Evolutionary conservation across 2,888 invertebrate genomes (phyloP).

Genomic region (Synergus umbraculus): DNA sequence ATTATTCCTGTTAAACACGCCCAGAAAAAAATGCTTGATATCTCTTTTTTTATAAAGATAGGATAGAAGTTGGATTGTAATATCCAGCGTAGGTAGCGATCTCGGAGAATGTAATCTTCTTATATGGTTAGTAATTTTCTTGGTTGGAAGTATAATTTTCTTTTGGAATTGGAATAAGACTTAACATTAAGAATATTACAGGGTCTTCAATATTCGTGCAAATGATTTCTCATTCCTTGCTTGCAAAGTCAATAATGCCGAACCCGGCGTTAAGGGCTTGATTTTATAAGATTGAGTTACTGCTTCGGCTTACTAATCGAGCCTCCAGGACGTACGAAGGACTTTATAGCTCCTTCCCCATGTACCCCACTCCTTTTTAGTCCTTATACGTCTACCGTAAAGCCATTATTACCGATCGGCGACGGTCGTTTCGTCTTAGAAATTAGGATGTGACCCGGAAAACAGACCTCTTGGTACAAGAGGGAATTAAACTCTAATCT

Average conservation of each 20-base stretch:
- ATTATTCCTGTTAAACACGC: no score
- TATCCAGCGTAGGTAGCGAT: neutral
- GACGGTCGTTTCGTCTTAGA: constrained; percentile 47
- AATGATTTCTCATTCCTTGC: constrained; percentile 21
- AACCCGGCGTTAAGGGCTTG: constrained; percentile 20
- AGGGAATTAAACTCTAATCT: constrained; percentile 37
- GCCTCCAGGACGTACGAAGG: constrained; percentile 52
- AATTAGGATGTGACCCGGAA: constrained; percentile 48
- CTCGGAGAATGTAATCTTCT: neutral
- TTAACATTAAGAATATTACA: constrained; percentile 1
- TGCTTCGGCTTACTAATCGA: constrained; percentile 56
- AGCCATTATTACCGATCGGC: constrained; percentile 55
- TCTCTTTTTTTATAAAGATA: neutral
- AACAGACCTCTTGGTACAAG: constrained; percentile 40
- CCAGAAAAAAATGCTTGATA: neutral
- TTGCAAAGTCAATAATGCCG: constrained; percentile 28
- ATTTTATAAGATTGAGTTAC: constrained; percentile 42
- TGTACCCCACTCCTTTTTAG: constrained; percentile 49
- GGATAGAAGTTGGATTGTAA: neutral
- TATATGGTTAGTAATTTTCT: neutral
- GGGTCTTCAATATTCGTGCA: neutral
- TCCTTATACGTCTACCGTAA: constrained; percentile 50
- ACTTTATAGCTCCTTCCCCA: constrained; percentile 54
- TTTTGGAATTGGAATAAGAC: neutral
- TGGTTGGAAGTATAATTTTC: neutral